Conservation (phyloP, 2,888 invertebrate species). For the Oligia fasciuncula region DNA sequence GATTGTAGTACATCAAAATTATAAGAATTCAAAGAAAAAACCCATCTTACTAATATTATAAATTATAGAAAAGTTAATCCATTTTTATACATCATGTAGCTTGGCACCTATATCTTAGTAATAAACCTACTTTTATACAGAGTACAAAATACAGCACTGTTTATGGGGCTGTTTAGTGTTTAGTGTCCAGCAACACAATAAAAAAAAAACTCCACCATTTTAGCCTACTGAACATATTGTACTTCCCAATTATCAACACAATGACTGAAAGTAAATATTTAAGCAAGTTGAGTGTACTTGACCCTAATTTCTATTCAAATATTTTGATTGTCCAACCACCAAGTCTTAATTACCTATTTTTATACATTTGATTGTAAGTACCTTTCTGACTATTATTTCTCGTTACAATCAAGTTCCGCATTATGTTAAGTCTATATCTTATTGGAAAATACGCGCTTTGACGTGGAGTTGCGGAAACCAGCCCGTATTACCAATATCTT, state of each 20-base stretch:
- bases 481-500: too few species aligned
- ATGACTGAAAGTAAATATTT: slow-evolving; percentile 21
- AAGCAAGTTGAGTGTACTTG: slow-evolving; percentile 17
- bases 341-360: slow-evolving; percentile 10
- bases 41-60: not conserved
- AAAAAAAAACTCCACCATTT: not conserved
- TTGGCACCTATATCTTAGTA: not conserved
- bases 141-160: not conserved
- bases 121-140: not conserved
- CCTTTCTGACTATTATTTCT: slow-evolving; percentile 9
- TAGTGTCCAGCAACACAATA: not conserved
- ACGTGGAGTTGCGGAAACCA: too few species aligned
- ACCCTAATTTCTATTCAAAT: slow-evolving; percentile 27
- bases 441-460: not conserved
- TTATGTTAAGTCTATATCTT: slow-evolving; percentile 37
- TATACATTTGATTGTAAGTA: slow-evolving; percentile 5
- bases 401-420: slow-evolving; percentile 28
- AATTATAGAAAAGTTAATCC: not conserved
- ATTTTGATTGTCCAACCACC: slow-evolving; percentile 21
- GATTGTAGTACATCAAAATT: not conserved
- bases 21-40: not conserved
- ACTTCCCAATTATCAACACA: slow-evolving; percentile 1
- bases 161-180: not conserved
- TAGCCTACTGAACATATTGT: not conserved
- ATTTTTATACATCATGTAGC: not conserved